phyloP scores from a whole-genome alignment of 2,888 invertebrate genomes.

The Acronicta leporina region DNA sequence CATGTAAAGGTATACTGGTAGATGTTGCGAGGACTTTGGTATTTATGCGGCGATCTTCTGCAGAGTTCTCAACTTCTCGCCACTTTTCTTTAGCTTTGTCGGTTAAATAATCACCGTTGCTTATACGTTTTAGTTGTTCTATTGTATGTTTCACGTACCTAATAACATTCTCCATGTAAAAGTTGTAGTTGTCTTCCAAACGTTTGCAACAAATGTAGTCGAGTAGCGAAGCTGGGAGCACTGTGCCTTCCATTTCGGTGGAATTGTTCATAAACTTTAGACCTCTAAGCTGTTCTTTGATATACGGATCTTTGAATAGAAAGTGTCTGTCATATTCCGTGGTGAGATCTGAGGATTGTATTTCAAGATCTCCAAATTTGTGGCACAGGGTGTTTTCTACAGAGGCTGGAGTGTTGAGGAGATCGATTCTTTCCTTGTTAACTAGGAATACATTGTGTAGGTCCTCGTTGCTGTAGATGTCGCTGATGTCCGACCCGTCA shows the following conservation, averaged over 20 bases:
- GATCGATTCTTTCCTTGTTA: slow-evolving; percentile 76
- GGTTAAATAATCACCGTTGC: slow-evolving; percentile 83
- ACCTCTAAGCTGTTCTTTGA: slow-evolving; percentile 71
- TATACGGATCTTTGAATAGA: slow-evolving; percentile 70
- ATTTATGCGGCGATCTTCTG: slow-evolving; percentile 44
- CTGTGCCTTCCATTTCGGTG: slow-evolving; percentile 57
- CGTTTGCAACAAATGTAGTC: slow-evolving; percentile 81
- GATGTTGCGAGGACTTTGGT: slow-evolving; percentile 72
- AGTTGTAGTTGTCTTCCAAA: slow-evolving; percentile 79
- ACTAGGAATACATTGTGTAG: slow-evolving; percentile 66
- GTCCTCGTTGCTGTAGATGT: slow-evolving; percentile 73
- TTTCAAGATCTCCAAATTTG: slow-evolving; percentile 73
- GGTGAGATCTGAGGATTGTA: slow-evolving; percentile 64
- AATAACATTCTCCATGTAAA: slow-evolving; percentile 84
- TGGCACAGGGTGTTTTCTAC: slow-evolving; percentile 73
- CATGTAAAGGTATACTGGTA: slow-evolving; percentile 74
- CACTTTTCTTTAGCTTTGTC: slow-evolving; percentile 82
- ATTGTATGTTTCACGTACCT: slow-evolving; percentile 79
- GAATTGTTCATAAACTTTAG: slow-evolving; percentile 62
- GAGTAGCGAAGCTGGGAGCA: slow-evolving; percentile 74
- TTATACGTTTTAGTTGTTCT: slow-evolving; percentile 83
- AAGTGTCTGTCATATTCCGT: slow-evolving; percentile 68
- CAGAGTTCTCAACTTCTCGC: slow-evolving; percentile 66
- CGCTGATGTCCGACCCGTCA: slow-evolving; percentile 73
- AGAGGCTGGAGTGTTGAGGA: slow-evolving; percentile 68